Evolutionary conservation across 30 jellyfish, hydroid and myxozoan genomes (phyloP).

Genomic region (Cassiopea xamachana): DNA sequence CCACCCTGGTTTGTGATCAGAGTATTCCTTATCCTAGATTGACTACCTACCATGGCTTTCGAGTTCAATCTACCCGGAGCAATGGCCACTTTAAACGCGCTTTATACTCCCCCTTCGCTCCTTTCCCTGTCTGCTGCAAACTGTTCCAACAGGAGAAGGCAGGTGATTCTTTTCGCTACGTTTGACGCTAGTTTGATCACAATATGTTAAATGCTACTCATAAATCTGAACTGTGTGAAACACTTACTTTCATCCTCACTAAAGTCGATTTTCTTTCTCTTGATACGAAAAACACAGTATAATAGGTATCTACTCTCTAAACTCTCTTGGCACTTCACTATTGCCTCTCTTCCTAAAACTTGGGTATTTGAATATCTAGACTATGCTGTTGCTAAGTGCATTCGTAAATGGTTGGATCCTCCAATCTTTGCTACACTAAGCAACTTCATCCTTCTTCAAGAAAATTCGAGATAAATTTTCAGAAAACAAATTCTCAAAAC

Average conservation of each 20-base stretch:
- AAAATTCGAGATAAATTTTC: no score
- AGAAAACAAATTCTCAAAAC: no score
- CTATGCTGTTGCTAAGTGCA: neutral
- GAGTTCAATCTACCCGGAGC: no score
- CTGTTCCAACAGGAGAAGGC: no score
- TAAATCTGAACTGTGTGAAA: neutral
- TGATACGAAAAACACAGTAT: neutral
- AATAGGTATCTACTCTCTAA: neutral
- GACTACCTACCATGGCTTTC: no score
- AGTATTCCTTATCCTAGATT: no score
- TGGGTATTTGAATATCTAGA: neutral
- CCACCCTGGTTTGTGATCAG: no score
- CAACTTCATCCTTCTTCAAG: neutral
- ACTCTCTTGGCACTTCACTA: neutral
- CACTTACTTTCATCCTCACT: neutral
- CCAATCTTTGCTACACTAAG: neutral
- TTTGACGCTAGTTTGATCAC: neutral
- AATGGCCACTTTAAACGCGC: no score
- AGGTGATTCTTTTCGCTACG: neutral
- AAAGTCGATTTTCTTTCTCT: neutral
- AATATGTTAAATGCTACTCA: neutral
- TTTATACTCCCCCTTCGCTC: no score
- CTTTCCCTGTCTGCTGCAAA: no score
- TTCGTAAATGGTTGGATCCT: neutral
- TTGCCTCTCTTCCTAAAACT: neutral